phyloP scores from a whole-genome alignment of 1,140 invertebrate species.

The Trigoniulus corallinus region DNA sequence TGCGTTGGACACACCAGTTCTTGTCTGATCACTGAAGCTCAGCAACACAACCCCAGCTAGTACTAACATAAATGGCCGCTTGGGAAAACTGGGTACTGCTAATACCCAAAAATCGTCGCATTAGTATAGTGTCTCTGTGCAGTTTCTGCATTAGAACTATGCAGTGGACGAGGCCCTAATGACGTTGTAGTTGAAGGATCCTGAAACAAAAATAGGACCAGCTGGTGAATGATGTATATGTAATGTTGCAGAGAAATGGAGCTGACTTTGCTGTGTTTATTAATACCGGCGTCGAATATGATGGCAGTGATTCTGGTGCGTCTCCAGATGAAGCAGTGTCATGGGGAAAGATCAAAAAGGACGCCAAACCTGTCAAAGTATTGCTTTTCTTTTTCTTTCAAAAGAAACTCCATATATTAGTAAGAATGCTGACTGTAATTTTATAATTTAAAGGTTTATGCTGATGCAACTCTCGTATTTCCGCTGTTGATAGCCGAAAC shows the following conservation, averaged over 20 bases:
- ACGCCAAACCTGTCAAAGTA: constrained; percentile 81
- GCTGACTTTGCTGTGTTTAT: constrained; percentile 91
- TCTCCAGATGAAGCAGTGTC: constrained; percentile 94
- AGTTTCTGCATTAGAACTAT: too few relatives aligned
- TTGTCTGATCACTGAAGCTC: too few relatives aligned
- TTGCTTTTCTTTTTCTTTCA: too few relatives aligned
- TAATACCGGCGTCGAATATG: constrained; percentile 95
- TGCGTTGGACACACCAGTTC: too few relatives aligned
- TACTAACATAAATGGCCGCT: too few relatives aligned
- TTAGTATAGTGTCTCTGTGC: too few relatives aligned
- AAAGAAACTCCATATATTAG: too few relatives aligned
- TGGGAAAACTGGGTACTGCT: too few relatives aligned
- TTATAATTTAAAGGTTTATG: constrained; percentile 47
- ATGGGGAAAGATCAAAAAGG: constrained; percentile 91
- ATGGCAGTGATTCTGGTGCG: constrained; percentile 96
- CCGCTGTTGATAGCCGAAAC: constrained; percentile 90
- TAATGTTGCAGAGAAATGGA: constrained; percentile 70
- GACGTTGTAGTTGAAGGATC: not conserved
- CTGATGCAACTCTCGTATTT: constrained; percentile 88
- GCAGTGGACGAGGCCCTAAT: too few relatives aligned
- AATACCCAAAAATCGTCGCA: too few relatives aligned
- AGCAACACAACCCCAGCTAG: too few relatives aligned
- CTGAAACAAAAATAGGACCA: not conserved
- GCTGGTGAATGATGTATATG: not conserved
- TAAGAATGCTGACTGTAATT: not conserved